A percentile compares a stretch with the other conserved stretches of the same genome.
phyloP scores from a whole-genome alignment of 2,888 invertebrate species.

The Hemithea aestivaria region DNA sequence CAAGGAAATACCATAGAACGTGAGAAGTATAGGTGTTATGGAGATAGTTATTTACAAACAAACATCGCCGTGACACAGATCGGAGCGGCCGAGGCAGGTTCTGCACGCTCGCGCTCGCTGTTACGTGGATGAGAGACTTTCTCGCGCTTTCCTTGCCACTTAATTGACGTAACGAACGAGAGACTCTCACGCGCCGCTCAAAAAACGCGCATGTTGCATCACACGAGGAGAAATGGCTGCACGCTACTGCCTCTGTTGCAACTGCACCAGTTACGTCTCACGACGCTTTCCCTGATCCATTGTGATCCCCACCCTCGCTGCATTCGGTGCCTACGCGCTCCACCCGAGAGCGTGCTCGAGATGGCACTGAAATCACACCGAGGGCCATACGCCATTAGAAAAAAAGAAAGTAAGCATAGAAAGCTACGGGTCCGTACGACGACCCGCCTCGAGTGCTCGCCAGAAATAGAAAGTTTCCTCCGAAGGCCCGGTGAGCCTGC shows the following conservation, averaged over 20 bases:
- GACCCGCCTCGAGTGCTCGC: conserved; percentile 67
- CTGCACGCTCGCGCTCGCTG: conserved; percentile 43
- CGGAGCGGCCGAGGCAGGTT: conserved; percentile 39
- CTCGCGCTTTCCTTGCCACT: conserved; percentile 73
- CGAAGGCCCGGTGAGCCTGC: conserved; percentile 53
- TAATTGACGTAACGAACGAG: conserved; percentile 76
- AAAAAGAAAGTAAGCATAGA: conserved; percentile 77
- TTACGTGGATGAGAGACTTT: conserved; percentile 69
- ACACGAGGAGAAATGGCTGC: conserved; percentile 74
- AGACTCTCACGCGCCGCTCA: conserved; percentile 67
- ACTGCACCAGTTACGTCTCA: conserved; percentile 64
- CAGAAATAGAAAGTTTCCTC: conserved; percentile 77
- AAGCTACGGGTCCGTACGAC: conserved; percentile 69
- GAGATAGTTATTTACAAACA: conserved; percentile 67
- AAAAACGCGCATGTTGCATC: conserved; percentile 73
- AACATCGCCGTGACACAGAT: conserved; percentile 68
- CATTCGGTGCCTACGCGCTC: conserved; percentile 23
- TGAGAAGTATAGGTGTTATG: conserved; percentile 39
- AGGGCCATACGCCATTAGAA: conserved; percentile 52
- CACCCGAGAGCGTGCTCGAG: conserved; percentile 34
- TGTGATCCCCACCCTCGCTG: conserved; percentile 47
- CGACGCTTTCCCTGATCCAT: conserved; percentile 64
- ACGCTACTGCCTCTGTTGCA: conserved; percentile 66
- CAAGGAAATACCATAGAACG: conserved; percentile 43
- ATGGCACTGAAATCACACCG: conserved; percentile 49